phyloP scores from a whole-genome alignment of 1,140 invertebrate species.

The Plodia interpunctella region DNA sequence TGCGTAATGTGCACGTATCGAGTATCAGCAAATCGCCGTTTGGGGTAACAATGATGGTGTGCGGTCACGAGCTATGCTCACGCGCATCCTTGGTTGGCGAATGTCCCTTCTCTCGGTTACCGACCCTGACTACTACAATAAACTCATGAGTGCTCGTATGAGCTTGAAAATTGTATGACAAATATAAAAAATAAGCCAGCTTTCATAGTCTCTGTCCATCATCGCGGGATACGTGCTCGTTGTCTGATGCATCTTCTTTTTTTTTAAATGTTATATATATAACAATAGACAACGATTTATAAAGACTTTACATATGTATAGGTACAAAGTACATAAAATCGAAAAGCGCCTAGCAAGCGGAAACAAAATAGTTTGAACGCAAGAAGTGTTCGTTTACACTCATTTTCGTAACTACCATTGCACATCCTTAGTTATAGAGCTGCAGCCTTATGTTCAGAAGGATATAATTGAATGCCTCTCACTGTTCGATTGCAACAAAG shows the following conservation, averaged over 20 bases:
- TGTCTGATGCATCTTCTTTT: too few species aligned
- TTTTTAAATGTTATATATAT: too few species aligned
- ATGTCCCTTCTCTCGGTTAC: conserved; percentile 52
- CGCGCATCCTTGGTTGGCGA: conserved; percentile 48
- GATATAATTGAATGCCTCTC: neutral
- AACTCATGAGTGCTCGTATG: neutral
- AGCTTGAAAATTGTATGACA: neutral
- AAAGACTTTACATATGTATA: too few species aligned
- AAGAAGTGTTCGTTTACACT: too few species aligned
- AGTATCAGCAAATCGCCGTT: conserved; percentile 26
- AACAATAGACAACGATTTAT: too few species aligned
- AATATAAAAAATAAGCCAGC: too few species aligned
- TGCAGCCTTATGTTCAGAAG: neutral
- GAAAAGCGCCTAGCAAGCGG: too few species aligned
- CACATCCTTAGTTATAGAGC: neutral
- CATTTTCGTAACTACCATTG: too few species aligned
- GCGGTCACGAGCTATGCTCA: conserved; percentile 43
- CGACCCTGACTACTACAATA: conserved; percentile 34
- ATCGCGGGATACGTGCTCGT: too few species aligned
- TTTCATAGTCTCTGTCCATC: too few species aligned
- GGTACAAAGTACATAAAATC: too few species aligned
- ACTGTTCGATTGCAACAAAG: neutral
- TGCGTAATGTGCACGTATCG: conserved; percentile 10
- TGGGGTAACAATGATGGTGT: conserved; percentile 31
- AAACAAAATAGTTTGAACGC: too few species aligned